Evolutionary conservation across 2,113 vertebrate species (phyloP), one percentile per base, ranked within the genome.

Genomic region (Phyllopteryx taeniolatus): DNA sequence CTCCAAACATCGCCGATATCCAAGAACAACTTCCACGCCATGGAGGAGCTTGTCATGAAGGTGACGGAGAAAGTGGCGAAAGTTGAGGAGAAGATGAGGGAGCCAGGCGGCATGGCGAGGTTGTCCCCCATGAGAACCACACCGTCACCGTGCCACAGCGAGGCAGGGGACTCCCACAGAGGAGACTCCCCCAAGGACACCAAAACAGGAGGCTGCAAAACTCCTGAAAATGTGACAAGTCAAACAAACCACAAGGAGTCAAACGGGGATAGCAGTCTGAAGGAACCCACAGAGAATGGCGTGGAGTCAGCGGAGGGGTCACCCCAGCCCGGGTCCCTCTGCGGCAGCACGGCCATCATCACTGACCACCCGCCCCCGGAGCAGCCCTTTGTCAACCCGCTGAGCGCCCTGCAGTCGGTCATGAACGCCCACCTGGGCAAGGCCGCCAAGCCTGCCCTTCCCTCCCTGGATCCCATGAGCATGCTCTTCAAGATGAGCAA

Each of bases 401-500:
- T 99, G 88, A 99, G 97, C n/a, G 98, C 97, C 54, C 93, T 99
- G 86, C 97, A 99, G 76, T 99, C 98, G 0, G 96, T 99, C 79
- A 99, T 99, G 98, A 99, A 99, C 85, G 94, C 95, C 79, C 98
- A 99, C 90, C 91, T 99, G 72, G 98, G 97, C 63, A 99, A 99
- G 87, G 98, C 98, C 0, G 96, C 98, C 59, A 99, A 99, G 81
- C 98, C 98, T 0, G 96, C 97, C 43, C 87, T 98, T 85, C 98
- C 98, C 0, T 93, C 96, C 46, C 93, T 99, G 17, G 98, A 99
- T 89, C 98, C 98, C 68, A 99, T 99, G 96, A 99, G 97, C 87
- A 99, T 99, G 97, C 93, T 99, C 63, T 98, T 99, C 88, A 99
- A 98, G 93, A 99, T 99, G 96, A 99, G 96, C 93, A 98, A 99